These are phyloP conservation scores for Macrobrachium rosenbergii DNA, from an alignment of 1,140 invertebrate genomes.

Conservation along the genomic window DNA sequence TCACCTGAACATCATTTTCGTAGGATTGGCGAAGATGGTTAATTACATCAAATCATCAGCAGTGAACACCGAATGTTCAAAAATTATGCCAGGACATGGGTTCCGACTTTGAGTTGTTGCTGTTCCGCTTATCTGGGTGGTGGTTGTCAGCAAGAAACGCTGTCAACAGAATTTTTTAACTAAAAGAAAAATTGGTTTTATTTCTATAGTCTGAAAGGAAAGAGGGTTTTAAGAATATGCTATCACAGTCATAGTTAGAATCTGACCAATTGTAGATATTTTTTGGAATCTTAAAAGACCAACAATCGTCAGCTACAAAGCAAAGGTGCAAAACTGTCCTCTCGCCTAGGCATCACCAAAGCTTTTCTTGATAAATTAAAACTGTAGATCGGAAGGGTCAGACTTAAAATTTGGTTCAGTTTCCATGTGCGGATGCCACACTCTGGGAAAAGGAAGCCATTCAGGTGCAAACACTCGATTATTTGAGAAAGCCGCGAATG, in stretches of 20 bases:
- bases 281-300: neutral
- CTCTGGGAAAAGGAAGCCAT: neutral
- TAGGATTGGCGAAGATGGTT: neutral
- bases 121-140: neutral
- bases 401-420: neutral
- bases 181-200: neutral
- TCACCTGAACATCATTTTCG: conserved; percentile 28
- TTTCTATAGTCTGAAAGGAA: neutral
- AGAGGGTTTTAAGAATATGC: neutral
- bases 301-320: conserved; percentile 7
- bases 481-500: neutral
- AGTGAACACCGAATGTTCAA: conserved; percentile 19
- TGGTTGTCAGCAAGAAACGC: neutral
- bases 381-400: neutral
- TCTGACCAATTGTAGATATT: neutral
- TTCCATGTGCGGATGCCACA: neutral
- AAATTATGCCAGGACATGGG: neutral
- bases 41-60: too few relatives aligned
- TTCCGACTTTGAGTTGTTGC: too few relatives aligned
- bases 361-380: conserved; percentile 18
- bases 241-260: conserved; percentile 10
- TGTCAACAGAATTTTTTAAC: conserved; percentile 19
- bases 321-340: neutral
- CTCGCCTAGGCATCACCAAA: conserved; percentile 5
- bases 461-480: neutral